Conservation (phyloP, 2,797 vertebrate species). For the Rhinatrema bivittatum region DNA sequence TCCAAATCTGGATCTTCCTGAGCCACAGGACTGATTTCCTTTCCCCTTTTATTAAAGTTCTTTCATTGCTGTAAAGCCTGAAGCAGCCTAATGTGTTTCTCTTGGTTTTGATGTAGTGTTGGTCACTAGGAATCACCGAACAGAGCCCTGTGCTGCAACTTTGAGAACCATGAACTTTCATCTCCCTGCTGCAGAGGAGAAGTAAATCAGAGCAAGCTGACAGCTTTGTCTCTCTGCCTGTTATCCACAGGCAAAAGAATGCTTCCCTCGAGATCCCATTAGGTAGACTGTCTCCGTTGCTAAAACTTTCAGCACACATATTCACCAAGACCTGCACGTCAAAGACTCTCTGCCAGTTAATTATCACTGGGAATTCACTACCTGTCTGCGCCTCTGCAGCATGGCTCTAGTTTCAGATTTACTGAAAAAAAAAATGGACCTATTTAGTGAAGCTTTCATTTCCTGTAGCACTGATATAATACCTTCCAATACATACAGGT, state of each 20-base stretch:
- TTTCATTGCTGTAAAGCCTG: too few relatives aligned
- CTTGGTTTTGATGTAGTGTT: too few relatives aligned
- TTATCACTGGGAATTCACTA: slow-evolving; percentile 12
- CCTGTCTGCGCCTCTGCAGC: not conserved
- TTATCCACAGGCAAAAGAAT: slow-evolving; percentile 19
- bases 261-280: slow-evolving; percentile 35
- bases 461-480: not conserved
- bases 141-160: too few relatives aligned
- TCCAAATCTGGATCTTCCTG: too few relatives aligned
- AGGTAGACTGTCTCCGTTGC: slow-evolving; percentile 22
- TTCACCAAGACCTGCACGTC: slow-evolving; percentile 11
- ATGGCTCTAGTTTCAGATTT: not conserved
- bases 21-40: too few relatives aligned
- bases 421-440: slow-evolving; percentile 17
- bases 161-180: slow-evolving; percentile 18
- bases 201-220: slow-evolving; percentile 25
- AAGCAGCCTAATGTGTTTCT: too few relatives aligned
- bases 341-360: slow-evolving; percentile 17
- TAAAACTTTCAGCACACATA: slow-evolving; percentile 11
- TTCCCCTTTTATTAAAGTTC: too few relatives aligned
- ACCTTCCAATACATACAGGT: not conserved
- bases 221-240: slow-evolving; percentile 24
- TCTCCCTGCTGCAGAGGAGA: slow-evolving; percentile 10
- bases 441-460: not conserved
- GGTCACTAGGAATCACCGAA: too few relatives aligned